phyloP scores from a whole-genome alignment of 1,140 invertebrate genomes.

The Meteorus sp. region DNA sequence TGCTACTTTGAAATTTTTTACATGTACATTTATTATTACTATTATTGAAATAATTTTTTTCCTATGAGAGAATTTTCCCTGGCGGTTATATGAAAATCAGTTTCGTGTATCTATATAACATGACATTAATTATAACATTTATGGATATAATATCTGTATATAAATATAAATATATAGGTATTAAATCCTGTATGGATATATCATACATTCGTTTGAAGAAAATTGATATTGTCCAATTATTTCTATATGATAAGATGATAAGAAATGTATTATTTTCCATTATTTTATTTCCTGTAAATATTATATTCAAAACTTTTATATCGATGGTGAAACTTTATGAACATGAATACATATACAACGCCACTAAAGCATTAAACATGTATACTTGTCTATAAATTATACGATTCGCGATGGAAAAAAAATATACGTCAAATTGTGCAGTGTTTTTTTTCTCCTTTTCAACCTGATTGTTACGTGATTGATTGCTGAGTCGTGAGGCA shows the following conservation, averaged over 20 bases:
- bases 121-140: slow-evolving; percentile 13
- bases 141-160: neutral
- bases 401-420: too few species aligned
- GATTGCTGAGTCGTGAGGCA: too few species aligned
- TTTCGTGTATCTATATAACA: slow-evolving; percentile 2
- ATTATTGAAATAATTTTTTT: neutral
- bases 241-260: neutral
- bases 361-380: slow-evolving; percentile 34
- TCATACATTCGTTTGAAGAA: neutral
- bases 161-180: neutral
- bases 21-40: neutral
- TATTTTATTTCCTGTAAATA: slow-evolving; percentile 40
- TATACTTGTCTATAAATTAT: too few species aligned
- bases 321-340: slow-evolving; percentile 44
- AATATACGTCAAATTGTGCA: too few species aligned
- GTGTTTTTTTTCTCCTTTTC: too few species aligned
- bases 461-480: too few species aligned
- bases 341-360: slow-evolving; percentile 46
- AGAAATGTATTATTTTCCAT: slow-evolving; percentile 22
- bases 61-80: neutral
- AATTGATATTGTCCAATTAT: neutral
- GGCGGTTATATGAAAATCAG: neutral
- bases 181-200: neutral
- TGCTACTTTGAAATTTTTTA: neutral
- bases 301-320: slow-evolving; percentile 43